Base-by-base conservation (phyloP, 1,140 invertebrate genomes). In the Drosophila bipectinata region DNA sequence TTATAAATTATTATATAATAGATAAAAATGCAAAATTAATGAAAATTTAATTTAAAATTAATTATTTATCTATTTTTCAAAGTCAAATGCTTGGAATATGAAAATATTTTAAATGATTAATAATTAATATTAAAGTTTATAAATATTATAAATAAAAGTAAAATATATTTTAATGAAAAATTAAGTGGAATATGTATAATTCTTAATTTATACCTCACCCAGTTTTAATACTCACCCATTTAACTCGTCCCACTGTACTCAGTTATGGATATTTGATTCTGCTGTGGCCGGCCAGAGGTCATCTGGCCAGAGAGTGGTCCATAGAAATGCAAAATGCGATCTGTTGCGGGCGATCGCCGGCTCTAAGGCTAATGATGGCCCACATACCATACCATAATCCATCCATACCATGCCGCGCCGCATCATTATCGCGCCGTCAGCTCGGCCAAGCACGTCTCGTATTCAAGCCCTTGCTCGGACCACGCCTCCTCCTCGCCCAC, bases 291-390 rank as follows among this genome's bases (percentile, higher is more conserved):
- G 59, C 48, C 58, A 80, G 78, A 81, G 78, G 81, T 80, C 81
- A 79, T 18, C 41, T 18, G 6, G 41, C 41, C 41, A 44, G 24
- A 12, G 44, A 28, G 60, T 51, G 53, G 64, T 45, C 61, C 56
- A 64, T 74, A 68, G 69, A 82, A 73, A 85, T 77, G 72, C 80
- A 72, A 80, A 84, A 77, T 58, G 48, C 59, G 37, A 72, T 28
- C 26, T 28, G 59, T 60, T 79, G 78, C 76, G 74, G 74, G 77
- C 52, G 58, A 58, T 34, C 58, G 26, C 14, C 51, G 39, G 63
- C 45, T 45, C 44, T 44, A 8, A 53, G 52, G 67, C 62, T 72
- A 79, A 79, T 72, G 58, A 56, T 83, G 79, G 82, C 77, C 81
- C 77, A 81, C 82, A 74, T 85, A 74, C 44, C 72, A 49, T 49